A percentile compares a stretch with the other conserved stretches of the same genome.
Conservation (phyloP, 2,113 vertebrate species). For the Thermophis baileyi region DNA sequence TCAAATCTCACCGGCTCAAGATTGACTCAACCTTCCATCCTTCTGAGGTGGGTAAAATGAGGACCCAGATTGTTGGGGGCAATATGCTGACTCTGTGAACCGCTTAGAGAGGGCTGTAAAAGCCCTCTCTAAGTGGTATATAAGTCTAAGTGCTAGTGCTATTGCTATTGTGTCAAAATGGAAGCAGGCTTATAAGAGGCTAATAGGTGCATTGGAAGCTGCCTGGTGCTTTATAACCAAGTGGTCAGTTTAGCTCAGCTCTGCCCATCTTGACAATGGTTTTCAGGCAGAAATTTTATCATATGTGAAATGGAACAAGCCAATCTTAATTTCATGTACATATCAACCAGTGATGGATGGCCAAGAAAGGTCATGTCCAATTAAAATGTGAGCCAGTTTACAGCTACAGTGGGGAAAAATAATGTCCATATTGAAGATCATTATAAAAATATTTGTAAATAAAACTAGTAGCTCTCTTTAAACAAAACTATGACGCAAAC, state of each 20-base stretch:
- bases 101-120: too few species aligned
- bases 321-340: neutral
- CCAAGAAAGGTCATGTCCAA: neutral
- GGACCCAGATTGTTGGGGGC: too few species aligned
- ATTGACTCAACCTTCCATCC: too few species aligned
- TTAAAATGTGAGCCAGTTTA: neutral
- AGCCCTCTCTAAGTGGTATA: too few species aligned
- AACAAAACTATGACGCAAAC: neutral
- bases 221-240: neutral
- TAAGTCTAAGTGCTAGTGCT: too few species aligned
- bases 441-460: neutral
- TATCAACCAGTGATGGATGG: neutral
- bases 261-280: neutral
- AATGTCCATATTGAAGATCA: neutral
- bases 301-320: neutral
- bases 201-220: neutral
- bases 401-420: neutral
- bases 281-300: neutral
- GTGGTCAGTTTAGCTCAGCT: neutral
- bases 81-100: too few species aligned
- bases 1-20: too few species aligned
- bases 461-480: neutral
- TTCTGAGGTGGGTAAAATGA: too few species aligned
- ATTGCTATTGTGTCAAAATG: neutral
- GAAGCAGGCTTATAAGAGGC: neutral